These are phyloP conservation scores for Danionella dracula DNA, from an alignment of 2,797 vertebrate genomes.

Conservation along the genomic window DNA sequence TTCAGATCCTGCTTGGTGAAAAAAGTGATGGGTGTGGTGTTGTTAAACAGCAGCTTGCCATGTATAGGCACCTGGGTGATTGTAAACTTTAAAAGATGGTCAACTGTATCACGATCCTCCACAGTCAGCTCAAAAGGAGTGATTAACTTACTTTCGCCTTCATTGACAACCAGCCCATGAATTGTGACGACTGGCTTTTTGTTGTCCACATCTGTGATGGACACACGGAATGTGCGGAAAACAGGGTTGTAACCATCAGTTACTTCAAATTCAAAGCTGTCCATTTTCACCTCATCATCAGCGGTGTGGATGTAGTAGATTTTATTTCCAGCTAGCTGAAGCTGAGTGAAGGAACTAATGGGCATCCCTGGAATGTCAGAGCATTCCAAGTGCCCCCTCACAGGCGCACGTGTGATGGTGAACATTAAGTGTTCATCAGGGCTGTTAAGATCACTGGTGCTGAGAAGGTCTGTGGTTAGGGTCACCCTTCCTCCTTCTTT, in stretches of 20 bases:
- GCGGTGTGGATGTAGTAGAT: conserved; percentile 92
- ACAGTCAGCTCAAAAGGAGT: conserved; percentile 92
- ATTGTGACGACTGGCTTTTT: conserved; percentile 91
- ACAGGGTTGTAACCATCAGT: conserved; percentile 93
- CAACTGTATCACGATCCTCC: conserved; percentile 88
- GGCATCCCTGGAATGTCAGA: conserved; percentile 82
- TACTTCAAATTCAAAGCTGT: conserved; percentile 96
- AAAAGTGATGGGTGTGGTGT: conserved; percentile 66
- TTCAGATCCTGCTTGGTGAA: conserved; percentile 95
- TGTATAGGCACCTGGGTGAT: conserved; percentile 86
- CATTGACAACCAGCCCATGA: conserved; percentile 77
- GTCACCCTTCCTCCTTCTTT: conserved; percentile 91
- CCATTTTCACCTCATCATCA: conserved; percentile 93
- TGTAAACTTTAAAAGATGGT: conserved; percentile 79
- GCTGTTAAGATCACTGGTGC: conserved; percentile 92
- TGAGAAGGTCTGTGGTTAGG: conserved; percentile 90
- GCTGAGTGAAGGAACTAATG: conserved; percentile 87
- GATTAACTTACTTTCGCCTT: conserved; percentile 86
- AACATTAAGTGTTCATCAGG: conserved; percentile 92
- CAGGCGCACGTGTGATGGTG: conserved; percentile 86
- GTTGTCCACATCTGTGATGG: conserved; percentile 91
- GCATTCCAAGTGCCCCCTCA: conserved; percentile 89
- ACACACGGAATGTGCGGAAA: conserved; percentile 92
- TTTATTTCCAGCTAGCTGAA: conserved; percentile 92
- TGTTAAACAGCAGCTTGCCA: conserved; percentile 85